A percentile compares a stretch with the other conserved stretches of the same genome.
Conservation (phyloP, 1,140 invertebrate genomes). For the Sesamia nonagrioides region DNA sequence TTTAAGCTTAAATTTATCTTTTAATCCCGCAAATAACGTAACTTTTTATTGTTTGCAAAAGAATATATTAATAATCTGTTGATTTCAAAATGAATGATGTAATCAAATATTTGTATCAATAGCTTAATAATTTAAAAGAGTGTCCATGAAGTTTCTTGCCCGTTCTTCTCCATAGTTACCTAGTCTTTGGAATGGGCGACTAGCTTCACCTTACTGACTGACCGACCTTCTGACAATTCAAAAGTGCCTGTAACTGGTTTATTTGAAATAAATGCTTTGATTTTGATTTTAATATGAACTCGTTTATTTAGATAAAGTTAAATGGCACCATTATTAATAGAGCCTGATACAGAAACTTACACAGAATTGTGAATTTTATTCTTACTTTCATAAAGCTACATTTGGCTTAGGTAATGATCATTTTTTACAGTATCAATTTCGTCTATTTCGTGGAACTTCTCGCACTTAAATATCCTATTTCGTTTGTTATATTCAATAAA, state of each 20-base stretch:
- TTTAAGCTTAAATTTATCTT: not conserved
- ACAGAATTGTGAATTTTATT: not conserved
- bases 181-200: no score
- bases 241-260: no score
- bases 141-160: no score
- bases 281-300: slow-evolving; percentile 40
- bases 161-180: no score
- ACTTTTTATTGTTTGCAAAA: slow-evolving; percentile 16
- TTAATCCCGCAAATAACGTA: slow-evolving; percentile 20
- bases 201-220: no score
- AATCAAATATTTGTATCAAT: no score
- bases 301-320: slow-evolving; percentile 39
- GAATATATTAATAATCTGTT: no score
- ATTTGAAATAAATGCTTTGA: no score
- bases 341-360: not conserved
- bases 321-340: slow-evolving; percentile 38
- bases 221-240: no score
- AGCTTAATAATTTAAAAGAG: no score
- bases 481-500: slow-evolving; percentile 17
- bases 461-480: slow-evolving; percentile 19
- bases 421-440: slow-evolving; percentile 30
- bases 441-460: not conserved
- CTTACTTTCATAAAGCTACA: not conserved
- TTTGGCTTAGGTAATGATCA: not conserved
- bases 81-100: no score